Percentiles rank a stretch among this genome's conserved stretches.
Evolutionary conservation across 2,113 vertebrate genomes (phyloP).

Genomic region (Loxodonta africana): DNA sequence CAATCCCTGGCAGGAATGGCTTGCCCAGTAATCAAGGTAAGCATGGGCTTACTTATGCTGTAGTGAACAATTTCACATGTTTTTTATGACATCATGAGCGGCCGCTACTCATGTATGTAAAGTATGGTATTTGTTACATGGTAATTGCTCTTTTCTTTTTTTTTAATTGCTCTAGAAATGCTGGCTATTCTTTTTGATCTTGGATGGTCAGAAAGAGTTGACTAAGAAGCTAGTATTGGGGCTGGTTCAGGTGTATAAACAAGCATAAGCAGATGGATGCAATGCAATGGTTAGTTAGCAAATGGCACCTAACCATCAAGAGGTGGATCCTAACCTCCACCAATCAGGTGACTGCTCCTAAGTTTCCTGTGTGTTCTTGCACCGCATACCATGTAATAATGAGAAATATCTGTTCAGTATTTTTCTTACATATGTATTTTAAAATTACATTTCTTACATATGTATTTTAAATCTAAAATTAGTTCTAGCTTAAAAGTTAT

Average conservation of each 20-base stretch:
- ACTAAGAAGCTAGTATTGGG: not conserved
- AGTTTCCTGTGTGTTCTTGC: not conserved
- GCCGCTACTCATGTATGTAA: not conserved
- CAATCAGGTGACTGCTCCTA: not conserved
- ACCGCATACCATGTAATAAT: not conserved
- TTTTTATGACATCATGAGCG: too few species aligned
- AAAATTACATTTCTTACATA: not conserved
- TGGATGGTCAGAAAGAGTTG: not conserved
- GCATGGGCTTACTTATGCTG: too few species aligned
- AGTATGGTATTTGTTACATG: not conserved
- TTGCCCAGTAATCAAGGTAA: too few species aligned
- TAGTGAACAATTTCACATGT: too few species aligned
- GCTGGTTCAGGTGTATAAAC: not conserved
- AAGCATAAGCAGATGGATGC: not conserved
- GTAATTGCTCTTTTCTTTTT: not conserved
- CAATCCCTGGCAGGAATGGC: too few species aligned
- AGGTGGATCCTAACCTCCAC: not conserved
- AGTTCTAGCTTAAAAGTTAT: not conserved
- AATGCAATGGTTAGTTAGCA: not conserved
- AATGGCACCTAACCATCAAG: not conserved
- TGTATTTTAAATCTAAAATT: not conserved
- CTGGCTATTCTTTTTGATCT: not conserved
- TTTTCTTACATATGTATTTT: not conserved
- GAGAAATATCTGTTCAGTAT: not conserved
- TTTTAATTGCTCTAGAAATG: not conserved